phyloP scores from a whole-genome alignment of 2,797 vertebrate species.

The Poecilia velifera region DNA sequence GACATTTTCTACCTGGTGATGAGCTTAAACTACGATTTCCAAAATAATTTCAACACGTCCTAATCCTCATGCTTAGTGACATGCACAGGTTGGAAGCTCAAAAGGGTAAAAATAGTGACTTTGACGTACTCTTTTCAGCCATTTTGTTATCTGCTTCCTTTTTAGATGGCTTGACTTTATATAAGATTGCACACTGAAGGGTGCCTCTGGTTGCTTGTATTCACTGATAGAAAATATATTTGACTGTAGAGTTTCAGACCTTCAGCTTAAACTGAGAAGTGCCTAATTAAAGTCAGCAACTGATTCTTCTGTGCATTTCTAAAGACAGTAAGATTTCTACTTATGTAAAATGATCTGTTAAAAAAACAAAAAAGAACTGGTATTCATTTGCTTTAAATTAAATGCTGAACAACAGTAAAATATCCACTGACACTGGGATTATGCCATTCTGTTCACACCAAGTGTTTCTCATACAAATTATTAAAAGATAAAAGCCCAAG shows the following conservation, averaged over 20 bases:
- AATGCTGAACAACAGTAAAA: background rate
- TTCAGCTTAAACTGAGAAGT: background rate
- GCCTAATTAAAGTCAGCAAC: background rate
- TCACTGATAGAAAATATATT: background rate
- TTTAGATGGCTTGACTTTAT: background rate
- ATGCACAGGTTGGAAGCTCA: background rate
- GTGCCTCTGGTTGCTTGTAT: background rate
- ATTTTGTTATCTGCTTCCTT: background rate
- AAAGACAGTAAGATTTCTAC: background rate
- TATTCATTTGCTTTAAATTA: background rate
- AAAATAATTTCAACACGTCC: background rate
- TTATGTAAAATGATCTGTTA: background rate
- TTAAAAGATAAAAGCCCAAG: conserved; percentile 31
- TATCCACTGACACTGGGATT: background rate
- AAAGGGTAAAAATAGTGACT: background rate
- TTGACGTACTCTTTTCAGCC: background rate
- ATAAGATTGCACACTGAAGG: background rate
- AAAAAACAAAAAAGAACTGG: background rate
- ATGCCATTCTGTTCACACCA: conserved; percentile 45
- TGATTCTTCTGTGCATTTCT: background rate
- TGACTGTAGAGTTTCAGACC: background rate
- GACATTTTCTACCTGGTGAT: background rate
- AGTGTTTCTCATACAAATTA: conserved; percentile 41
- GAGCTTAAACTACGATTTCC: background rate
- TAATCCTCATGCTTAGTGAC: background rate